Evolutionary conservation across 2,888 invertebrate genomes (phyloP).

Genomic region (Lamproptera curius): DNA sequence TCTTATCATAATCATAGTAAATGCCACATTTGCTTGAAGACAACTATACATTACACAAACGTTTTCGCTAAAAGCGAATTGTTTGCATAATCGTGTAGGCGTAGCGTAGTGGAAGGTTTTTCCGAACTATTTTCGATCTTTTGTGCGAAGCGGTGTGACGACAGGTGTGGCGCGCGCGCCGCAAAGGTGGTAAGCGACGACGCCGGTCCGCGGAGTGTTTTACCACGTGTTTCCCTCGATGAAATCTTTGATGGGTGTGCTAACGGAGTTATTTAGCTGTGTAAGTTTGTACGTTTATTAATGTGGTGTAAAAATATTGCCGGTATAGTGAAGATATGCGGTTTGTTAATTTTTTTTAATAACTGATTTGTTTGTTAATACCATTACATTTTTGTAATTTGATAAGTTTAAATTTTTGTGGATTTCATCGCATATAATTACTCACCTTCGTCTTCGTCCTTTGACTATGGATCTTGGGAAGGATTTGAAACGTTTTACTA

Average conservation of each 20-base stretch:
- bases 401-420: too few relatives aligned
- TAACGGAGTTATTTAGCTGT: slow-evolving; percentile 40
- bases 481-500: too few relatives aligned
- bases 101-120: slow-evolving; percentile 43
- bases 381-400: too few relatives aligned
- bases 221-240: slow-evolving; percentile 32
- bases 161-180: slow-evolving; percentile 36
- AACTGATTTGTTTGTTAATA: too few relatives aligned
- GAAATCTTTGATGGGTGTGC: slow-evolving; percentile 46
- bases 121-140: slow-evolving; percentile 41
- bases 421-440: too few relatives aligned
- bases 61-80: slow-evolving; percentile 35
- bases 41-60: slow-evolving; percentile 6
- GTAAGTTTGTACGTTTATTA: too few relatives aligned
- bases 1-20: slow-evolving; percentile 12
- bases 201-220: slow-evolving; percentile 23
- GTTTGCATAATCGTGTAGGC: slow-evolving; percentile 40
- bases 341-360: too few relatives aligned
- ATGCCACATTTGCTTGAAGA: slow-evolving; percentile 9
- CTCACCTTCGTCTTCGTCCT: too few relatives aligned
- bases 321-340: too few relatives aligned
- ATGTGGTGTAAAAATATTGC: too few relatives aligned
- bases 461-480: too few relatives aligned
- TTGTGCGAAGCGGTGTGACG: slow-evolving; percentile 28
- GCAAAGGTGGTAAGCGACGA: slow-evolving; percentile 41